phyloP scores from a whole-genome alignment of 2,797 vertebrate species.

The Passerculus sandwichensis region DNA sequence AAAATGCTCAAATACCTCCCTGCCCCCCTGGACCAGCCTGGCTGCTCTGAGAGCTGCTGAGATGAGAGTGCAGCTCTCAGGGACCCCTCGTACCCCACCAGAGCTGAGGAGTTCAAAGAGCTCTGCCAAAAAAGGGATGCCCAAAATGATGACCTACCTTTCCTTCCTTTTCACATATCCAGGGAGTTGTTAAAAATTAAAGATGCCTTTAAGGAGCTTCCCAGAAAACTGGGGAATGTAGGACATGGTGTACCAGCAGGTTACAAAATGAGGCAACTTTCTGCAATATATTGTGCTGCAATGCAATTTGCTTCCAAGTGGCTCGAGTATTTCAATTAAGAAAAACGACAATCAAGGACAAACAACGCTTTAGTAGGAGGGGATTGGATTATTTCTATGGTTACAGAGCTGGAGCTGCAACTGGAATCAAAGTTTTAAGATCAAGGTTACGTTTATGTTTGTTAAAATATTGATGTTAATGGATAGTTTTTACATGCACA shows the following conservation, averaged over 20 bases:
- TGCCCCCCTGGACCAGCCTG: background rate
- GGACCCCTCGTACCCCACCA: fast-evolving
- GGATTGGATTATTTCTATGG: conserved; percentile 45
- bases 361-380: background rate
- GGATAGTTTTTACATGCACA: background rate
- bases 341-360: conserved; percentile 43
- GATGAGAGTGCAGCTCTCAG: background rate
- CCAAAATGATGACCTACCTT: conserved; percentile 5
- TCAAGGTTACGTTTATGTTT: background rate
- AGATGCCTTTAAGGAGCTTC: conserved; percentile 60
- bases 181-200: conserved; percentile 62
- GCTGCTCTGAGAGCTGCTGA: background rate
- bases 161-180: background rate
- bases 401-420: conserved; percentile 1
- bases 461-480: background rate
- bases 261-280: conserved; percentile 5
- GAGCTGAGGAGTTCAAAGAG: background rate
- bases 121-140: background rate
- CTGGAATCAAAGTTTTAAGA: background rate
- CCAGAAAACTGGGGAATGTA: conserved; percentile 47
- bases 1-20: background rate
- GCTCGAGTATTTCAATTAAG: conserved; percentile 52
- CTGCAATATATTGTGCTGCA: conserved; percentile 1
- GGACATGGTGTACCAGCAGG: conserved; percentile 48
- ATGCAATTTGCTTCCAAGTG: background rate